Conservation (phyloP, 2,888 invertebrate genomes). For the Tenodera sinensis region DNA sequence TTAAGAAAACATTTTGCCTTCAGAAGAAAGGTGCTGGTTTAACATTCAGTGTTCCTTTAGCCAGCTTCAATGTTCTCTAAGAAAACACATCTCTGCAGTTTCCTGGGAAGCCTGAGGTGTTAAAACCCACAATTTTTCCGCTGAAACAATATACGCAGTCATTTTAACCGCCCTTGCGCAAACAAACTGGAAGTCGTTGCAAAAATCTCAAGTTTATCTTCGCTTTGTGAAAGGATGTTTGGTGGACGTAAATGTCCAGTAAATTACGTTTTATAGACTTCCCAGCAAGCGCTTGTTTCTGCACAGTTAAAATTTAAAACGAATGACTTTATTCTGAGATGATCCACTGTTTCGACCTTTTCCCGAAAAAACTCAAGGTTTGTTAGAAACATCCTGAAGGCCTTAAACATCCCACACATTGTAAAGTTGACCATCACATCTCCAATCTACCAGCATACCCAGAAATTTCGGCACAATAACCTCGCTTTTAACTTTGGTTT, state of each 20-base stretch:
- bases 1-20: not conserved
- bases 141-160: not conserved
- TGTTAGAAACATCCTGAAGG: not conserved
- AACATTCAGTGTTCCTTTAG: not conserved
- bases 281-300: not conserved
- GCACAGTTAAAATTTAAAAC: not conserved
- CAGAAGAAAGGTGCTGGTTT: not conserved
- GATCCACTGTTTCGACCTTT: not conserved
- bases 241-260: not conserved
- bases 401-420: not conserved
- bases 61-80: not conserved
- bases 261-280: not conserved
- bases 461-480: too few relatives aligned
- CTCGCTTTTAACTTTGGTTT: too few relatives aligned
- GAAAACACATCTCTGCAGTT: not conserved
- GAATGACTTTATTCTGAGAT: not conserved
- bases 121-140: not conserved
- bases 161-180: not conserved
- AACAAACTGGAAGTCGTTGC: not conserved
- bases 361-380: not conserved
- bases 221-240: not conserved
- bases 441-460: too few relatives aligned
- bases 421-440: not conserved
- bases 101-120: not conserved
- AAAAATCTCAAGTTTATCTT: not conserved